phyloP scores from a whole-genome alignment of 30 jellyfish, hydroid and myxozoan genomes.

The Chrysaora quinquecirrha region DNA sequence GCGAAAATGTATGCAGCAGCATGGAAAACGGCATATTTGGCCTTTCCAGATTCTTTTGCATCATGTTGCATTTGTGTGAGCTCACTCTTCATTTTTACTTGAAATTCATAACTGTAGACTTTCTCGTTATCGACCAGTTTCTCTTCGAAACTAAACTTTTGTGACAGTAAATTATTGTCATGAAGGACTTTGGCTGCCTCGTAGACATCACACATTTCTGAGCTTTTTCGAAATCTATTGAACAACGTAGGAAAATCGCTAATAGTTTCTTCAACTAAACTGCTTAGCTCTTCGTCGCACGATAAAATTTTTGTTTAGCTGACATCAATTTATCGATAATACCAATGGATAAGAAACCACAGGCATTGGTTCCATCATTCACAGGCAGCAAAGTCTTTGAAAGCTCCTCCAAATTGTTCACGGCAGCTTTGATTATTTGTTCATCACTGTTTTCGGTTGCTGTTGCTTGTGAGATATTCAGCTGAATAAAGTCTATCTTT shows the following conservation, averaged over 20 bases:
- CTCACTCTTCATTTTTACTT: not conserved
- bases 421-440: not conserved
- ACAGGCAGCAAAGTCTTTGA: too few relatives aligned
- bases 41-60: not conserved
- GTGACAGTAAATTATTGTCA: not conserved
- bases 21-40: not conserved
- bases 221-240: slow-evolving; percentile 12
- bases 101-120: not conserved
- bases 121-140: not conserved
- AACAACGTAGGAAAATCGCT: slow-evolving; percentile 12
- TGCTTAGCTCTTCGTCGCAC: slow-evolving; percentile 11
- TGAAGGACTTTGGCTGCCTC: not conserved
- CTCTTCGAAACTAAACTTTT: not conserved
- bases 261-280: slow-evolving; percentile 3
- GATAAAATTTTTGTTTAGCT: not conserved
- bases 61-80: not conserved
- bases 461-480: slow-evolving; percentile 17
- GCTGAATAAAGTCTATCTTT: not conserved
- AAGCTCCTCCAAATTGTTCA: slow-evolving; percentile 2
- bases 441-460: slow-evolving; percentile 21
- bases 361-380: slow-evolving; percentile 37
- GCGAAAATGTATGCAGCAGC: not conserved
- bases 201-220: not conserved
- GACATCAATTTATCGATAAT: slow-evolving; percentile 26
- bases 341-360: slow-evolving; percentile 43